Base-by-base conservation (phyloP, 2,113 vertebrate species). In the Oncorhynchus nerka region DNA sequence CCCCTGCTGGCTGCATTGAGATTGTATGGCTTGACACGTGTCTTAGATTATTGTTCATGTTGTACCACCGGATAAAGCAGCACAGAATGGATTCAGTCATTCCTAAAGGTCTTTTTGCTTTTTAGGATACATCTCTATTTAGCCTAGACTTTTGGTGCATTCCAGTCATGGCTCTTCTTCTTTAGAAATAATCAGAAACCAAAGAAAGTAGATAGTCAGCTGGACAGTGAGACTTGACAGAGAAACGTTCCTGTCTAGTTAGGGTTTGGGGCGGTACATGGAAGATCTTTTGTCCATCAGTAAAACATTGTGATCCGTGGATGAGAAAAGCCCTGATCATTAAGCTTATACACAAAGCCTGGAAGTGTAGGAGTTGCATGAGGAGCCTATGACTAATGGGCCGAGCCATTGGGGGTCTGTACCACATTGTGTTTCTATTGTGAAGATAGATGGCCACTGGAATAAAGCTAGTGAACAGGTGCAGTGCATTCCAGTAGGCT, bases 321-420 rank as follows among this genome's bases (percentile, higher is more conserved):
- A 89, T 89, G 87, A 91, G 90, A 89, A 90, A 84, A 84, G 59
- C 79, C 71, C 70, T 75, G 85, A 89, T 91, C 90, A 91, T 92
- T 91, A 91, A 87, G 74, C 30, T 70, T 72, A 79, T 55, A 80
- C 86, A 87, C 88, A 88, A 93, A 93, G 93, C 78, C 84, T 70
- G 84, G 88, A 87, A 89, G 89, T 32, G 59, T 90, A 85, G 90
- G 91, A 90, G 94, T 91, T 94, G 90, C 85, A 85, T 87, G 76
- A 82, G 86, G 82, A 91, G 90, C 94, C 89, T 93, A 93, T 95
- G 95, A 96, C 94, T 96, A 95, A 96, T 93, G 90, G 75, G 79
- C 86, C 80, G 28, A 89, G 92, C 95, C 94, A 95, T 91, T 85
- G 87, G 93, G 89, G 92, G 83, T 85, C 73, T 82, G 90, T 87